These are phyloP conservation scores for Pollenia amentaria DNA, from an alignment of 2,888 invertebrate species.

Conservation along the genomic window DNA sequence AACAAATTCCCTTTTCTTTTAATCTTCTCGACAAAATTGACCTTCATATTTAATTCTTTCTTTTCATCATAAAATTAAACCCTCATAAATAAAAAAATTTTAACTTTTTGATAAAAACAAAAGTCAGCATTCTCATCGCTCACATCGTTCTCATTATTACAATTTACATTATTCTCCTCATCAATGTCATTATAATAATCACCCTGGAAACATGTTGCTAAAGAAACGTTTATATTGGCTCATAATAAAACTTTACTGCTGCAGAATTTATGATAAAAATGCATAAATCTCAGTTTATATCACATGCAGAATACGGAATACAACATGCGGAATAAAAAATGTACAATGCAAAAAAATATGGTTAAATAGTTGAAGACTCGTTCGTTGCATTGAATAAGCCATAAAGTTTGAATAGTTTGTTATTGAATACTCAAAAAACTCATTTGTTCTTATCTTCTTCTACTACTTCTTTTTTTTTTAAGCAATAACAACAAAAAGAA, in stretches of 20 bases:
- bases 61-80: too few relatives aligned
- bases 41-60: not conserved
- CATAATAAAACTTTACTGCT: slow-evolving; percentile 51
- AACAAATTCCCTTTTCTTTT: too few relatives aligned
- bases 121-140: slow-evolving; percentile 3
- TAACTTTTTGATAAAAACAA: not conserved
- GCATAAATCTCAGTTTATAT: slow-evolving; percentile 52
- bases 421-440: slow-evolving; percentile 23
- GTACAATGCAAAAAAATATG: not conserved
- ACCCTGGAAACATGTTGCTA: slow-evolving; percentile 31
- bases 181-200: slow-evolving; percentile 62
- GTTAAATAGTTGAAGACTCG: slow-evolving; percentile 10
- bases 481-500: slow-evolving; percentile 11
- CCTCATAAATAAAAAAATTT: not conserved
- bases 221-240: slow-evolving; percentile 39
- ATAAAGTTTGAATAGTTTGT: slow-evolving; percentile 57
- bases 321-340: not conserved
- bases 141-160: slow-evolving; percentile 36
- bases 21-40: not conserved
- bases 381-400: slow-evolving; percentile 12
- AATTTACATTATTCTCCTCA: slow-evolving; percentile 43
- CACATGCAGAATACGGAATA: not conserved
- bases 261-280: slow-evolving; percentile 46
- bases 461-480: not conserved
- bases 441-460: slow-evolving; percentile 8